Evolutionary conservation across 1,140 invertebrate genomes (phyloP).

Genomic region (Scylla paramamosain): DNA sequence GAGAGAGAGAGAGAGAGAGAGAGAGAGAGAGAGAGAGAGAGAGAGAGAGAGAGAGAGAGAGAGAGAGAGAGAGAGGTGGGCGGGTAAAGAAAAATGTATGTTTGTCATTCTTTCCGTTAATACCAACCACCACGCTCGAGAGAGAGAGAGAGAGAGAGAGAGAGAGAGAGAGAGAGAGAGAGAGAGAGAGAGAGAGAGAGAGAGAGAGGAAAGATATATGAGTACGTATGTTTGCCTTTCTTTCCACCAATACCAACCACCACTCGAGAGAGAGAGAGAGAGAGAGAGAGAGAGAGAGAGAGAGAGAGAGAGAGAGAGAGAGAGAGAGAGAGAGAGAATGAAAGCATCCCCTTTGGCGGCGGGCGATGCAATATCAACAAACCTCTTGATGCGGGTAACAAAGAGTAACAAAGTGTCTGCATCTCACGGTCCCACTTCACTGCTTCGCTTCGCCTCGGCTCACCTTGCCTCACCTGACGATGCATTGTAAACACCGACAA

Average conservation of each 20-base stretch:
- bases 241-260: too few species aligned
- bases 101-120: too few species aligned
- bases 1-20: background rate
- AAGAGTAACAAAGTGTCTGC: background rate
- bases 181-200: background rate
- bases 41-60: background rate
- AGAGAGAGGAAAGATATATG: background rate
- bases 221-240: too few species aligned
- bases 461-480: too few species aligned
- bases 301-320: slow-evolving; percentile 10
- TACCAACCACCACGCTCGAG: too few species aligned
- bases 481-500: too few species aligned
- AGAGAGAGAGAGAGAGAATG: background rate
- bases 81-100: too few species aligned
- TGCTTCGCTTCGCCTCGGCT: too few species aligned
- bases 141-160: background rate
- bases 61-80: background rate
- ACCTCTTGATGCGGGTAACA: background rate
- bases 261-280: too few species aligned
- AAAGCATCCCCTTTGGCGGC: background rate
- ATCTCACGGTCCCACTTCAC: too few species aligned
- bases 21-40: background rate
- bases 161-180: background rate
- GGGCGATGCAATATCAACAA: background rate
- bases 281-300: background rate